Evolutionary conservation across 35 echinoderm and acorn worm genomes (phyloP), one percentile per base, ranked within the genome.

Genomic region (Eucidaris tribuloides): DNA sequence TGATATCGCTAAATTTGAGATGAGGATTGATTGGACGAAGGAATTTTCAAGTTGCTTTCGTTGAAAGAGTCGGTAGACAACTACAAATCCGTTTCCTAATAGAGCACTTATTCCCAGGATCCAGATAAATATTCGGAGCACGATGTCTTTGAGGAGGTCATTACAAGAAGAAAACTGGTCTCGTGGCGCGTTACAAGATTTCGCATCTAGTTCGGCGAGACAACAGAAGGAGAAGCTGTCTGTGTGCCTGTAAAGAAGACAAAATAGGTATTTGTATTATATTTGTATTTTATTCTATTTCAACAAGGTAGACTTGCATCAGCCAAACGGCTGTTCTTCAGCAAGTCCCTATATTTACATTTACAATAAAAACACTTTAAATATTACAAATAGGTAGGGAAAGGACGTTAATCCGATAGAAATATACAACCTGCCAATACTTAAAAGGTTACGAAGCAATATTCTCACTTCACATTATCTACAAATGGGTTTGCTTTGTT

Each of bases 101-200:
- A 94, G 85, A 2, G 92, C 80, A 22, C 86, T 85, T 15, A 89
- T 19, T 18, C 92, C 92, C 19, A 95, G 78, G 59, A 95, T 76
- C 92, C 87, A 90, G 76, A 90, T 89, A 46, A 89, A 82, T 32
- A 68, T 34, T 7, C 92, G 76, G 3, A 95, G 65, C n/a, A 57
- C 58, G 2, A 33, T 4, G 27, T 58, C 82, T 3, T 78, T 29
- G 39, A 95, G 81, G 11, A 95, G 76, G 55, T 95, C 92, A 19
- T 80, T 41, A 40, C 92, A 95, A 20, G 87, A 90, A 23, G 92
- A 95, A 44, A 95, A 95, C 30, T 79, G 82, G 83, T 90, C 92
- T 40, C 32, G 22, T 31, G 74, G 40, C 18, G 87, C 86, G 13
- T 49, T 44, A 59, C 92, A 95, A 0, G 70, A 38, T 24, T 90